Percentiles rank a stretch among this genome's conserved stretches.
Conservation (phyloP, 2,888 invertebrate genomes). For the Pteria penguin region DNA sequence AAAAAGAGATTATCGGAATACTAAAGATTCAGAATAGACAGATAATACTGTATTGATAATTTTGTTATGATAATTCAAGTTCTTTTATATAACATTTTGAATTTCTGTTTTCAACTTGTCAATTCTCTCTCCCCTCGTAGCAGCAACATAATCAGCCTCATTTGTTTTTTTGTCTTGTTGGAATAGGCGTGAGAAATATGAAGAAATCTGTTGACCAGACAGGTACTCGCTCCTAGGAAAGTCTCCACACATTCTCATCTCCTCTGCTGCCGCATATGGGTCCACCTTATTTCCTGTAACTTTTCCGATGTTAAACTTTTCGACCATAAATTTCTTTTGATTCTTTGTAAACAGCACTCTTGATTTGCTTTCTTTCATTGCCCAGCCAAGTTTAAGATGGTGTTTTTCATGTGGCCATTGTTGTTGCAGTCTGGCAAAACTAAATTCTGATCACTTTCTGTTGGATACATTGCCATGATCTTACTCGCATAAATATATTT, state of each 20-base stretch:
- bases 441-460: not conserved
- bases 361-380: not conserved
- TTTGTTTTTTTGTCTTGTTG: not conserved
- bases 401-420: too few relatives aligned
- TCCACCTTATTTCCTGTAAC: not conserved
- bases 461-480: not conserved
- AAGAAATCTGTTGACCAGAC: not conserved
- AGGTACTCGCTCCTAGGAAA: not conserved
- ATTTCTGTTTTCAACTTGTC: not conserved
- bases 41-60: too few relatives aligned
- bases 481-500: not conserved
- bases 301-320: not conserved
- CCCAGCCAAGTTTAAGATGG: not conserved
- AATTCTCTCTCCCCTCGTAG: not conserved
- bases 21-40: too few relatives aligned
- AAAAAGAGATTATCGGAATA: too few relatives aligned
- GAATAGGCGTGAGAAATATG: not conserved
- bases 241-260: too few relatives aligned
- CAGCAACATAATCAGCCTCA: not conserved
- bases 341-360: not conserved
- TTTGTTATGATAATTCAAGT: not conserved
- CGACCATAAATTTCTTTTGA: not conserved
- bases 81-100: not conserved
- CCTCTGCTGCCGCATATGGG: not conserved
- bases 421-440: not conserved